A percentile compares a stretch with the other conserved stretches of the same genome.
These are phyloP conservation scores for Anisognathus igniventris DNA, from an alignment of 2,797 vertebrate genomes.

Conservation along the genomic window DNA sequence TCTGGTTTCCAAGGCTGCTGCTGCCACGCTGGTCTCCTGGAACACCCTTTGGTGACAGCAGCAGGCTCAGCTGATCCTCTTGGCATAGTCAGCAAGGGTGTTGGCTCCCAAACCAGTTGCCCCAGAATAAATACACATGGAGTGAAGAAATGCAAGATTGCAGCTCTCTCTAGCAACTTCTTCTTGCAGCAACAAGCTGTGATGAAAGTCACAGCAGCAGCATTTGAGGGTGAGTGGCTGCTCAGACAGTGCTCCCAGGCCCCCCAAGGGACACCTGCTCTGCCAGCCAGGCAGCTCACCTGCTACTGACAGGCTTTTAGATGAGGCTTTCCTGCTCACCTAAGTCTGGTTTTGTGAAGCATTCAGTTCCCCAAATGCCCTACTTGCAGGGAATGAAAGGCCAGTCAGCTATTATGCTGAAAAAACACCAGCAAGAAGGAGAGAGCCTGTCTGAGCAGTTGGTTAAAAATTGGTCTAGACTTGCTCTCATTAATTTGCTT, in stretches of 20 bases:
- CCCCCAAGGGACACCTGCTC: not conserved
- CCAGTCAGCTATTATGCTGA: not conserved
- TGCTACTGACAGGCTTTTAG: not conserved
- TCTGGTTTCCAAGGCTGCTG: not conserved
- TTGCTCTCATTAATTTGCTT: constrained; percentile 1
- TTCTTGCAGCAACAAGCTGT: not conserved
- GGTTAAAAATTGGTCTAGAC: not conserved
- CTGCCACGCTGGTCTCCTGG: not conserved
- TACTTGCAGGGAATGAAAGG: not conserved
- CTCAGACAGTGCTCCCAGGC: not conserved
- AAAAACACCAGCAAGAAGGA: not conserved
- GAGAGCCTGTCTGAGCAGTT: not conserved
- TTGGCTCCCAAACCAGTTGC: not conserved
- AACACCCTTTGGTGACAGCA: not conserved
- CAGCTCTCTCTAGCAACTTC: not conserved
- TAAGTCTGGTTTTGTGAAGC: not conserved
- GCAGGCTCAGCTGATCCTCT: not conserved
- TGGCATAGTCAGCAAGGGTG: not conserved
- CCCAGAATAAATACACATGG: not conserved
- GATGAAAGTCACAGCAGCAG: not conserved
- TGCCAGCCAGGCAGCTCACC: not conserved
- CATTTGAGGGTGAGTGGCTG: not conserved
- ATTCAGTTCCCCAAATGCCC: not conserved
- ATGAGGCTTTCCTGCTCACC: not conserved
- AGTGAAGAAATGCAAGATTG: not conserved